Percentiles rank a stretch among this genome's conserved stretches.
Conservation (phyloP, 2,888 invertebrate genomes). For the Serrognathus titanus region DNA sequence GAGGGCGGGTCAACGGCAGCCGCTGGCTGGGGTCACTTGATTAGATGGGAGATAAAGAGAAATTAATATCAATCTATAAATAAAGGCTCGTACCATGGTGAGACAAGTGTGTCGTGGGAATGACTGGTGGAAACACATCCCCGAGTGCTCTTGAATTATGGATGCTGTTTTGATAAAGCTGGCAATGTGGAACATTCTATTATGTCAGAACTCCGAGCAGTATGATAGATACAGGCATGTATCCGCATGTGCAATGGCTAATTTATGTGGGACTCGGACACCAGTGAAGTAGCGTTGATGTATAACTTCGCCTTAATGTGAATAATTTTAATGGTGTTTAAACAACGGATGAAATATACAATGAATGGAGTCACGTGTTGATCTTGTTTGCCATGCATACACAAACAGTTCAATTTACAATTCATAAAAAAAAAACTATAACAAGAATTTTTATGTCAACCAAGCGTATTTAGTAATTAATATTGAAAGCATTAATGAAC, state of each 20-base stretch:
- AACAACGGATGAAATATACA: no score
- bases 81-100: not conserved
- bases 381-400: no score
- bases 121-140: conserved; percentile 9
- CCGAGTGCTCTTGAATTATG: conserved; percentile 1
- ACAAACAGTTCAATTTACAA: no score
- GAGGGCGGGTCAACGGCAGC: conserved; percentile 23
- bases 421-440: no score
- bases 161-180: conserved; percentile 36
- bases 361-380: no score
- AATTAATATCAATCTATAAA: conserved; percentile 15
- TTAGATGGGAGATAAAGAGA: conserved; percentile 13
- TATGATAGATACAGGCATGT: conserved; percentile 35
- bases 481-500: no score
- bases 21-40: conserved; percentile 18
- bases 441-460: no score
- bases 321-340: no score
- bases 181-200: conserved; percentile 42
- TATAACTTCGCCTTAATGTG: conserved; percentile 9
- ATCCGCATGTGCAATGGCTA: conserved; percentile 33
- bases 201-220: conserved; percentile 38
- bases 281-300: conserved; percentile 22
- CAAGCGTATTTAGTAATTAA: no score
- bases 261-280: conserved; percentile 36
- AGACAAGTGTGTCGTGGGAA: conserved; percentile 16